phyloP scores from a whole-genome alignment of 64 coral and sea anemone genomes.

The Montipora cactus region DNA sequence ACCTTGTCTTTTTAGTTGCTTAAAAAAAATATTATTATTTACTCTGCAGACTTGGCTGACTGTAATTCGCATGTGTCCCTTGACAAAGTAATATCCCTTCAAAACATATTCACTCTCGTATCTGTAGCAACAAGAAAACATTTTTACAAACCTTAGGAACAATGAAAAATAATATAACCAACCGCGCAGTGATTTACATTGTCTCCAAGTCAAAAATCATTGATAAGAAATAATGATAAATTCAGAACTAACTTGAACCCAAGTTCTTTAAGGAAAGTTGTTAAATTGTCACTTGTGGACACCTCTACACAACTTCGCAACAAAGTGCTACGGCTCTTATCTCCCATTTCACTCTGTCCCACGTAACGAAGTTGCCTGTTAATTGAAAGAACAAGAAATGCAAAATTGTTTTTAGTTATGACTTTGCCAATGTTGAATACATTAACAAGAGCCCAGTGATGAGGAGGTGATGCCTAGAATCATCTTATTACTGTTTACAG shows the following conservation, averaged over 20 bases:
- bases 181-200: too few species aligned
- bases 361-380: slow-evolving; percentile 93
- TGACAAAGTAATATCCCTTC: slow-evolving; percentile 94
- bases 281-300: slow-evolving; percentile 89
- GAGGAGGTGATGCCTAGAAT: too few species aligned
- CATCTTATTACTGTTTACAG: too few species aligned
- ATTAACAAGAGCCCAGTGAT: too few species aligned
- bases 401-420: too few species aligned
- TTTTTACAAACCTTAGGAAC: too few species aligned
- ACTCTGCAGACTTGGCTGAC: slow-evolving; percentile 93
- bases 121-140: slow-evolving; percentile 11
- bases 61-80: slow-evolving; percentile 86
- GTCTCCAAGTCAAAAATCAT: not conserved
- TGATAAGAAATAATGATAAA: not conserved
- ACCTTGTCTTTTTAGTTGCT: not conserved
- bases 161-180: too few species aligned
- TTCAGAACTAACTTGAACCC: slow-evolving; percentile 74
- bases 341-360: slow-evolving; percentile 95
- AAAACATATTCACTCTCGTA: slow-evolving; percentile 89
- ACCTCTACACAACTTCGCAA: slow-evolving; percentile 93
- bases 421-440: too few species aligned
- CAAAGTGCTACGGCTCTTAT: slow-evolving; percentile 93
- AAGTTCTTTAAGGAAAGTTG: slow-evolving; percentile 91
- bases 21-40: not conserved
- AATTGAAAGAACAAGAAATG: not conserved